Evolutionary conservation across 2,888 invertebrate species (phyloP), one percentile per base, ranked within the genome.

Genomic region (Ennomos erosarius): DNA sequence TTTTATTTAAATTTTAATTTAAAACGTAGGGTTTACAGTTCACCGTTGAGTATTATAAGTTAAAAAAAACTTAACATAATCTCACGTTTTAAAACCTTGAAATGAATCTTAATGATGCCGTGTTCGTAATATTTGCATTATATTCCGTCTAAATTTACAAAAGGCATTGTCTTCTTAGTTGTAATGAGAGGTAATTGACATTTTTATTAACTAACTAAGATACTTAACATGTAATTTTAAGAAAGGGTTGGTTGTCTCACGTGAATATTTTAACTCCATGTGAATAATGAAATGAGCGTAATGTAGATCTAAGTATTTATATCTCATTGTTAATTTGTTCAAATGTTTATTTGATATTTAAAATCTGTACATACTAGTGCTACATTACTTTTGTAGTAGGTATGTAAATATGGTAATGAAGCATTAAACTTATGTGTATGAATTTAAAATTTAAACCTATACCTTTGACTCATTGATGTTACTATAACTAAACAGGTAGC

Each of bases 151-250:
- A 59, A 37, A 54, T 40, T 9, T 37, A 50, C 43, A 57, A 45
- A 34, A 46, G 52, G 55, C 35, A 60, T 60, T 59, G 59, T 56
- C 52, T 43, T 62, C 52, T 11, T 53, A 16, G 10, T 49, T 58
- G 10, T 57, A 63, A 54, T 56, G 13, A 49, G 48, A 56, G 51
- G 58, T 55, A 59, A 62, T 57, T 59, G 66, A 63, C 61, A 61
- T 51, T 56, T 57, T 47, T 34, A 56, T 60, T 46, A 47, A 10
- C 70, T 68, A 62, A n/a, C n/a, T n/a, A n/a, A 71, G 69, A 73
- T 74, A 72, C 70, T 67, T 73, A 73, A 71, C 72, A 73, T 74
- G 73, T 64, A 56, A 60, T 52, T 44, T 46, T 16, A 40, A 52
- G 37, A 47, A 44, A 52, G 44, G 46, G 57, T 53, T 53, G 12